Percentiles rank a stretch among this genome's conserved stretches.
These are phyloP conservation scores for Lophotis ruficrista DNA, from an alignment of 2,113 vertebrate species.

Conservation along the genomic window DNA sequence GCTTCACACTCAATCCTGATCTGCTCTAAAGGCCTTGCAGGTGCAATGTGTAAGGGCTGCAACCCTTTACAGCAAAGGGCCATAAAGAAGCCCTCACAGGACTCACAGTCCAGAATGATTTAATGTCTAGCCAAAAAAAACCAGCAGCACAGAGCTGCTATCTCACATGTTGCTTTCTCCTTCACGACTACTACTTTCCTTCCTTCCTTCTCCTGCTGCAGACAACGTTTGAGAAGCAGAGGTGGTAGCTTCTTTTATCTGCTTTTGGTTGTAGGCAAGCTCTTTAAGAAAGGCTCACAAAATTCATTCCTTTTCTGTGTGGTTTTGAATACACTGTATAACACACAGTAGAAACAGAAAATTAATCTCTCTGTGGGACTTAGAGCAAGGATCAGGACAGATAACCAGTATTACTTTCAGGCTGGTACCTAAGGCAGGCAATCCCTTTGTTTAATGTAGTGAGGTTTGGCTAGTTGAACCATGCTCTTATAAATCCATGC, in stretches of 20 bases:
- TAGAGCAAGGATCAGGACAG: background rate
- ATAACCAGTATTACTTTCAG: background rate
- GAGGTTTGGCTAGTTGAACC: background rate
- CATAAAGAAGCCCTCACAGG: background rate
- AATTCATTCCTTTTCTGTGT: background rate
- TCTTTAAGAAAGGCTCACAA: background rate
- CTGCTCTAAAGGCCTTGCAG: background rate
- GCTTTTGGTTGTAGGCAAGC: background rate
- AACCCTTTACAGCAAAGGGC: background rate
- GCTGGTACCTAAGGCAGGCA: background rate
- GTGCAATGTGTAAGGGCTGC: background rate
- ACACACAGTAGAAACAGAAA: background rate
- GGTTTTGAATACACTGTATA: background rate
- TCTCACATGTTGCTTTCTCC: background rate
- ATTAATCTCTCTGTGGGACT: background rate
- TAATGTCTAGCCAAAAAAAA: background rate
- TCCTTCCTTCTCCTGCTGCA: background rate
- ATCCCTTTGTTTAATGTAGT: background rate
- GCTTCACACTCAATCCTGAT: background rate
- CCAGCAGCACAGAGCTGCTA: background rate
- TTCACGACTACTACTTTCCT: background rate
- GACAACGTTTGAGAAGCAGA: background rate
- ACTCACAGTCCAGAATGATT: background rate
- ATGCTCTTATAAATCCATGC: conserved; percentile 1
- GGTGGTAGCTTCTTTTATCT: background rate